Conservation (phyloP, 1,140 invertebrate genomes). For the Monomorium pharaonis region DNA sequence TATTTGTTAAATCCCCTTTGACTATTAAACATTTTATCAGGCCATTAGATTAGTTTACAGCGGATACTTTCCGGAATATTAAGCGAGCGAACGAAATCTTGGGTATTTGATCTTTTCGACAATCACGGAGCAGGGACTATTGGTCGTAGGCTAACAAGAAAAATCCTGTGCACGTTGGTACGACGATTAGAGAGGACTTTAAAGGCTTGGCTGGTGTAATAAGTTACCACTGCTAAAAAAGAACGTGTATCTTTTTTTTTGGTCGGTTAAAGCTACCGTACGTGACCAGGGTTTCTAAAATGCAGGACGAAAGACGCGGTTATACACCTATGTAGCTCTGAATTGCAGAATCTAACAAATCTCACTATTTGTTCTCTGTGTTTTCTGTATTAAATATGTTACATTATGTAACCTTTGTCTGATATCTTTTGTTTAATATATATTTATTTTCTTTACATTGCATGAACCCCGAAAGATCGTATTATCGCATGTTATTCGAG, state of each 20-base stretch:
- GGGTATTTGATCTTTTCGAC: conserved; percentile 44
- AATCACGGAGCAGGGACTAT: conserved; percentile 47
- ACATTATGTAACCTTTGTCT: conserved; percentile 27
- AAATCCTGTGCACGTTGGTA: conserved; percentile 55
- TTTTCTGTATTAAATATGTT: conserved; percentile 38
- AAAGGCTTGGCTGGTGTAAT: conserved; percentile 62
- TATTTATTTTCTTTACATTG: conserved; percentile 27
- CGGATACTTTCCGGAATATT: not conserved
- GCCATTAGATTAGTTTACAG: not conserved
- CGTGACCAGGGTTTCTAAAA: conserved; percentile 66
- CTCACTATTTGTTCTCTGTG: conserved; percentile 45
- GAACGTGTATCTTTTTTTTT: conserved; percentile 60
- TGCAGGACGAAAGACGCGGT: conserved; percentile 40
- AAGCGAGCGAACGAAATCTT: not conserved
- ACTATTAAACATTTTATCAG: not conserved
- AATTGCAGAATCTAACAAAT: conserved; percentile 52
- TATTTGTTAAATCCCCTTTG: not conserved
- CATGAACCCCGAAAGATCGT: not conserved
- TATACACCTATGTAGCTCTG: conserved; percentile 38
- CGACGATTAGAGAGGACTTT: conserved; percentile 71
- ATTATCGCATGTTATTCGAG: conserved; percentile 13
- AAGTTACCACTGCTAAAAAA: conserved; percentile 58
- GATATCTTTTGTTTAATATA: not conserved
- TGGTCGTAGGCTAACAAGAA: conserved; percentile 61
- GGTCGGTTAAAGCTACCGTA: conserved; percentile 63